Base-by-base conservation (phyloP, 1,140 invertebrate genomes). In the Drosophila equinoxialis region DNA sequence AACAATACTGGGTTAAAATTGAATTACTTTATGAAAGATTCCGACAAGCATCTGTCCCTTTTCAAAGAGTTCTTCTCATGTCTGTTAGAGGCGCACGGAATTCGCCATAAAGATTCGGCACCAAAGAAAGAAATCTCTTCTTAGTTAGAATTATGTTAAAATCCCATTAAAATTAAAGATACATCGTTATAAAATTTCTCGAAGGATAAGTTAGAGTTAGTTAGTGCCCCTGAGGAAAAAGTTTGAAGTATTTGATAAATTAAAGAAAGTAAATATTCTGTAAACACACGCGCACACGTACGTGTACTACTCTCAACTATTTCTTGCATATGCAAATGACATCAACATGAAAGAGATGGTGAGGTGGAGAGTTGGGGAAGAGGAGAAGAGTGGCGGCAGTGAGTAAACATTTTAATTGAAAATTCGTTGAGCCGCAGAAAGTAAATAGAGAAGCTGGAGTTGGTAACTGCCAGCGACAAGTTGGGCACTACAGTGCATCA, bases 401-500 rank as follows among this genome's bases (percentile, higher is more conserved):
- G 77, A 71, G 77, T 71, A 84, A 87, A 87, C 70, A 87, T 89
- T 87, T 87, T 87, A 87, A 87, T 89, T 89, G 84, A 81, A 82
- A 87, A 84, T 78, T 80, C 73, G 84, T 75, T 71, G 74, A 72
- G 77, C 71, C 80, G 79, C 80, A 78, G 73, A 71, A 75, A 83
- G 84, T 84, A 87, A 87, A 87, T 84, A 83, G 55, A 83, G 75
- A 37, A 66, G 26, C 64, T 62, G 41, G 37, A 77, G 64, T 58
- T 42, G 23, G 73, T 55, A 68, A 73, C 65, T 87, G 82, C 83
- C 60, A 71, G 60, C 83, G 82, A 86, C 83, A 86, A 82, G 75
- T 76, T 68, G 42, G 51, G 45, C 69, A 55, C 77, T 71, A 64
- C 17, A 67, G 65, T 74, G 77, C 81, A 60, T 58, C 65, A 35